These are phyloP conservation scores for Heterochromis multidens DNA, from an alignment of 2,113 vertebrate species.

Conservation along the genomic window DNA sequence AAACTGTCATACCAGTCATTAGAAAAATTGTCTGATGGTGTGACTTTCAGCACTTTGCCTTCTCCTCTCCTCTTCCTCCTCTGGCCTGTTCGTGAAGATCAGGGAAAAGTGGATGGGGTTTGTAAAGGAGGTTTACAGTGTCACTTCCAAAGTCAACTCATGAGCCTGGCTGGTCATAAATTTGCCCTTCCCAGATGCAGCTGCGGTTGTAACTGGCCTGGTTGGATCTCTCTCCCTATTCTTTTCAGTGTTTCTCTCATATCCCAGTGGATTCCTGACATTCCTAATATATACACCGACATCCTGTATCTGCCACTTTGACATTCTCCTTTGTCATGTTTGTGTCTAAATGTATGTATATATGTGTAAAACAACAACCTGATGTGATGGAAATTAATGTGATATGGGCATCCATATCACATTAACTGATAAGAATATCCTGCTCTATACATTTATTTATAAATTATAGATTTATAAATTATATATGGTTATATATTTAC, in stretches of 20 bases:
- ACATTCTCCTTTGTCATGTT: slow-evolving; percentile 19
- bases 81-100: slow-evolving; percentile 7
- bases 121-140: background rate
- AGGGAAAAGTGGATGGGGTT: slow-evolving; percentile 21
- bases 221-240: slow-evolving; percentile 6
- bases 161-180: slow-evolving; percentile 53
- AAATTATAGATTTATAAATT: background rate
- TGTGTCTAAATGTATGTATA: background rate
- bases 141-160: slow-evolving; percentile 22
- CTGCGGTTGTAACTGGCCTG: slow-evolving; percentile 27
- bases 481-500: background rate
- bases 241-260: slow-evolving; percentile 14
- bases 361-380: background rate
- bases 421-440: background rate
- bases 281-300: slow-evolving; percentile 60
- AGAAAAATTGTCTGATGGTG: background rate
- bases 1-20: background rate
- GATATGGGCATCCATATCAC: background rate
- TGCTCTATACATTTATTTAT: background rate
- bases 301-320: slow-evolving; percentile 56
- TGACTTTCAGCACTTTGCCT: background rate
- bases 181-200: slow-evolving; percentile 22
- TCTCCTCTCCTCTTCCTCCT: background rate
- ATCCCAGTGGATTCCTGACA: slow-evolving; percentile 65
- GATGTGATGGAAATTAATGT: background rate